These are phyloP conservation scores for Rhea americana DNA, from an alignment of 2,113 vertebrate species.

Conservation along the genomic window DNA sequence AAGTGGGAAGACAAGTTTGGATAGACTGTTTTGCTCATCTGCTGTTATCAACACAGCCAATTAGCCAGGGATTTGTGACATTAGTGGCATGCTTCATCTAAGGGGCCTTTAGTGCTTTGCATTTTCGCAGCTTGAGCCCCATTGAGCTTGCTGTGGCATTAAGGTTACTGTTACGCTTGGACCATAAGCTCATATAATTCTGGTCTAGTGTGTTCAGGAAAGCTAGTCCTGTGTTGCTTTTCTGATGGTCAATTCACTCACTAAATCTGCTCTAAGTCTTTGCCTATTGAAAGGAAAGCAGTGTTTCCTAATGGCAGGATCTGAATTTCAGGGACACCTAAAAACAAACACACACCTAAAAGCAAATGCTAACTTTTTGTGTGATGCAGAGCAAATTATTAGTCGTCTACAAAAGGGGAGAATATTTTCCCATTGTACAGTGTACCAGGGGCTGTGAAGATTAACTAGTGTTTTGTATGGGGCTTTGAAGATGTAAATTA, in stretches of 20 bases:
- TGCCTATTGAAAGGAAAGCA: neutral
- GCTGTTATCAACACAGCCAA: neutral
- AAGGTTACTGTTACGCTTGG: neutral
- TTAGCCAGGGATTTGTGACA: neutral
- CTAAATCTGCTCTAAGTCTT: neutral
- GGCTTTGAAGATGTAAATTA: slow-evolving; percentile 60
- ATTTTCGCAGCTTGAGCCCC: neutral
- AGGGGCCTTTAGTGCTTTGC: slow-evolving; percentile 33
- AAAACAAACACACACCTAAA: neutral
- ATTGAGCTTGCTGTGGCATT: neutral
- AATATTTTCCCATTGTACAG: slow-evolving; percentile 28
- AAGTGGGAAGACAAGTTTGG: neutral
- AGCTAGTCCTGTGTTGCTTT: neutral
- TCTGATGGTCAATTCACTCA: neutral
- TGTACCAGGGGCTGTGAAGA: slow-evolving; percentile 18
- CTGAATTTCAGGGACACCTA: neutral
- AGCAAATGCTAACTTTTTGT: neutral
- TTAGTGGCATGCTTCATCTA: neutral
- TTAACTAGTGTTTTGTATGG: slow-evolving; percentile 58
- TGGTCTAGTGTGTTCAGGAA: neutral
- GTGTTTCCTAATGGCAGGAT: neutral
- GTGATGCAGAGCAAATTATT: slow-evolving; percentile 1
- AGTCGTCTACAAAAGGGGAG: slow-evolving; percentile 31
- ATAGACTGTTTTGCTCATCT: neutral
- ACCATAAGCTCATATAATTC: neutral